Base-by-base conservation (phyloP, 2,797 vertebrate genomes). In the Typhlichthys eigenmanni region DNA sequence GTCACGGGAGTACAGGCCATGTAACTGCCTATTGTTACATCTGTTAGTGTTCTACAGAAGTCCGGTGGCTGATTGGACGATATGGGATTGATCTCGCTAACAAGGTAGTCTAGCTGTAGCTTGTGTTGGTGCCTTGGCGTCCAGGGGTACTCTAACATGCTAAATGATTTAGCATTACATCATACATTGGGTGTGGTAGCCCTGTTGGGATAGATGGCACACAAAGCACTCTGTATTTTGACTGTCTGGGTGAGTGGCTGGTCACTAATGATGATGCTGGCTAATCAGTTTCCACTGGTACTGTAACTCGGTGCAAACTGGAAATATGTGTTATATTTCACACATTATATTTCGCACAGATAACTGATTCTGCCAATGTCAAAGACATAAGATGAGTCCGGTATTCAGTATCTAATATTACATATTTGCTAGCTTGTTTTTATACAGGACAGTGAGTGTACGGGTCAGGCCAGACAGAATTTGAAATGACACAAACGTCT, bases 161-260 rank as follows among this genome's bases (percentile, higher is more conserved):
- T 67, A 66, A 78, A 72, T 69, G 13, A 80, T 82, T 58, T 63
- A 69, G 83, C 64, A 87, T 90, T 83, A 89, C 76, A 81, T 90
- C 89, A 90, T 87, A 66, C 74, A 76, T 57, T 82, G 87, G 85
- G 90, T 83, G 89, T 85, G 55, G 34, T 12, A n/a, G 66, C 48
- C 52, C 63, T 75, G 62, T 53, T 55, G 53, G 61, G 76, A 76
- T 81, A 71, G 67, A 75, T 47, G 68, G 68, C 60, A 71, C 58
- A 66, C 45, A 17, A 58, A 55, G 52, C 56, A 24, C 46, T 29
- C 14, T 38, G 8, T 29, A 29, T 29, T 38, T 38, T 38, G 34
- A 38, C 34, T 38, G 34, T 38, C 34, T 38, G 34, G 34, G 8
- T 9, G 5, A 29, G 34, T 38, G 34, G 56, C 57, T 34, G 24